Percentiles rank a stretch among this genome's conserved stretches.
Conservation (phyloP, 92 coral and sea anemone genomes). For the Metridium senile region DNA sequence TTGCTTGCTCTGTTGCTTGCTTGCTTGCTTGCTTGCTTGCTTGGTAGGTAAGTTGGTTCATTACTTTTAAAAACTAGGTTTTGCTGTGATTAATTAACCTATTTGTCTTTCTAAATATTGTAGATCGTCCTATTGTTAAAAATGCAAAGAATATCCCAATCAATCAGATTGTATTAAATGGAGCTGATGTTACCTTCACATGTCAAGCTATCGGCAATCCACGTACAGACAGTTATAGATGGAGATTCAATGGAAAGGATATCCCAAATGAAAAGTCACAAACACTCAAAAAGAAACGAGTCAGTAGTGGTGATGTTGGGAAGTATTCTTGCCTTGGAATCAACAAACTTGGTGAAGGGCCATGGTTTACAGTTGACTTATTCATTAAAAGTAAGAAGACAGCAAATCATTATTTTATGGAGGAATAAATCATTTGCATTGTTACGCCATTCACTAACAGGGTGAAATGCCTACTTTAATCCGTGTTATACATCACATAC, state of each 20-base stretch:
- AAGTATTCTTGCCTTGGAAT: slow-evolving; percentile 68
- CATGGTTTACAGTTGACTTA: slow-evolving; percentile 48
- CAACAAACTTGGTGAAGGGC: slow-evolving; percentile 62
- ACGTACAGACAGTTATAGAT: slow-evolving; percentile 24
- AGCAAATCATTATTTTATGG: neutral
- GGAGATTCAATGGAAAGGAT: slow-evolving; percentile 65
- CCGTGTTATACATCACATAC: too few species aligned
- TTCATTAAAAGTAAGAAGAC: slow-evolving; percentile 63
- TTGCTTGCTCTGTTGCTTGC: too few species aligned
- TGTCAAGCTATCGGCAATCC: slow-evolving; percentile 79
- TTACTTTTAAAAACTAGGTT: too few species aligned
- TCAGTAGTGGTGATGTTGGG: slow-evolving; percentile 46
- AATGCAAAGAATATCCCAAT: slow-evolving; percentile 54
- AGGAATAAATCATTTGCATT: too few species aligned
- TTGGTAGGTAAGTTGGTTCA: too few species aligned
- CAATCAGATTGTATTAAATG: slow-evolving; percentile 52
- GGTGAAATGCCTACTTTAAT: too few species aligned
- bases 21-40: too few species aligned
- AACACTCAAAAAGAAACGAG: slow-evolving; percentile 9
- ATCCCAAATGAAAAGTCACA: slow-evolving; percentile 31
- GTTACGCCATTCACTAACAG: too few species aligned
- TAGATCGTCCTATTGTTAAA: slow-evolving; percentile 85
- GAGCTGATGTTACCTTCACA: slow-evolving; percentile 42
- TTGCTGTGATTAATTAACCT: too few species aligned
- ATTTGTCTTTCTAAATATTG: too few species aligned